Evolutionary conservation across 2,113 vertebrate genomes (phyloP).

Genomic region (Etia nguti): DNA sequence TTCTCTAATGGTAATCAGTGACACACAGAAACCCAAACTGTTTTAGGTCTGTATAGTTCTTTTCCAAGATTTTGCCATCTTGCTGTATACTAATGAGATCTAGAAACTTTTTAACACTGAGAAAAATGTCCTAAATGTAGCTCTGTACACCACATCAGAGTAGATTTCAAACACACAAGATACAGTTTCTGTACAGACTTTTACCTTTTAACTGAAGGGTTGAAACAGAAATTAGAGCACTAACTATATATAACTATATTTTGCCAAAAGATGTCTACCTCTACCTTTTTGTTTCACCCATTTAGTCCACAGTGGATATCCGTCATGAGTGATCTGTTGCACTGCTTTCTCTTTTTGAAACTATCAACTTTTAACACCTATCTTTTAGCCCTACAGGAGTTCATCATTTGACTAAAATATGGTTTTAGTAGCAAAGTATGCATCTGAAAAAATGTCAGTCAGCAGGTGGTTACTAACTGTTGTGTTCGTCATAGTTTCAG

Average conservation of each 20-base stretch:
- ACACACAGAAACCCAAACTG: background rate
- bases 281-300: background rate
- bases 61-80: background rate
- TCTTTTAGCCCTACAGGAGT: background rate
- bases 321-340: background rate
- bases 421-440: background rate
- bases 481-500: conserved; percentile 41
- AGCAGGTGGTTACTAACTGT: background rate
- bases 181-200: background rate
- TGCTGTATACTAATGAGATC: background rate
- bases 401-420: background rate
- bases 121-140: background rate
- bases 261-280: background rate
- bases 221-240: background rate
- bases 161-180: background rate
- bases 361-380: background rate
- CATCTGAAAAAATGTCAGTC: background rate
- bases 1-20: background rate
- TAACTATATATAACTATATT: background rate
- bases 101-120: background rate
- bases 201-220: background rate
- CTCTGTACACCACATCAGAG: background rate
- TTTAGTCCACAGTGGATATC: background rate
- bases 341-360: background rate
- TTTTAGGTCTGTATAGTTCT: background rate